Evolutionary conservation across 2,888 invertebrate species (phyloP).

Genomic region (Perizoma affinitatum): DNA sequence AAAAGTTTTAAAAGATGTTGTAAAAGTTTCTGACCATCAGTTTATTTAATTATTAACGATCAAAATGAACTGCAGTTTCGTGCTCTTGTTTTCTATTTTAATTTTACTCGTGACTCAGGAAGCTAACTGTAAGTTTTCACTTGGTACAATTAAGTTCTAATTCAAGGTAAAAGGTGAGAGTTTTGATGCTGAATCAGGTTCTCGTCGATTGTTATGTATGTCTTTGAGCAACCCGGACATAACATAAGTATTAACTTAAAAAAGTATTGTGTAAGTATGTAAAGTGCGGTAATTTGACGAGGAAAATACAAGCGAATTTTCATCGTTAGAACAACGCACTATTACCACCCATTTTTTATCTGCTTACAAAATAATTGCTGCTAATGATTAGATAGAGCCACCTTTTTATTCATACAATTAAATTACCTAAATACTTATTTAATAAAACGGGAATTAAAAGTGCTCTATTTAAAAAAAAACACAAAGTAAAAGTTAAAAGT

Average conservation of each 20-base stretch:
- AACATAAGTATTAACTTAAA: neutral
- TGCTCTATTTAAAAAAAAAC: no score
- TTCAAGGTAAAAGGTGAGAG: slow-evolving; percentile 81
- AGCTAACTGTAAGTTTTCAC: slow-evolving; percentile 68
- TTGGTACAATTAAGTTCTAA: slow-evolving; percentile 47
- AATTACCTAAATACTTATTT: no score
- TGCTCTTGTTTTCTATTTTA: slow-evolving; percentile 50
- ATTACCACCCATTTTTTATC: no score
- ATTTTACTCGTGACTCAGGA: slow-evolving; percentile 52
- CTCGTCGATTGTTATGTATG: neutral
- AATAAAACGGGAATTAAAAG: no score
- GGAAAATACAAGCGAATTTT: no score
- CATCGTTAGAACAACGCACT: no score
- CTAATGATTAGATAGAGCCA: no score
- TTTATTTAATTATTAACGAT: slow-evolving; percentile 30
- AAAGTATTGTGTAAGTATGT: no score
- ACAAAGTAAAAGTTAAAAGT: no score
- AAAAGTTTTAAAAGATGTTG: slow-evolving; percentile 51
- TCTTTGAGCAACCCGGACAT: neutral
- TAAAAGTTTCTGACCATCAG: slow-evolving; percentile 33
- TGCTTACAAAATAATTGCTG: no score
- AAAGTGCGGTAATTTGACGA: no score
- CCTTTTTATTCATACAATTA: no score
- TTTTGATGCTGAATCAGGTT: slow-evolving; percentile 36
- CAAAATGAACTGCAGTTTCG: slow-evolving; percentile 56